Base-by-base conservation (phyloP, 1,140 invertebrate genomes). In the Panonychus citri region DNA sequence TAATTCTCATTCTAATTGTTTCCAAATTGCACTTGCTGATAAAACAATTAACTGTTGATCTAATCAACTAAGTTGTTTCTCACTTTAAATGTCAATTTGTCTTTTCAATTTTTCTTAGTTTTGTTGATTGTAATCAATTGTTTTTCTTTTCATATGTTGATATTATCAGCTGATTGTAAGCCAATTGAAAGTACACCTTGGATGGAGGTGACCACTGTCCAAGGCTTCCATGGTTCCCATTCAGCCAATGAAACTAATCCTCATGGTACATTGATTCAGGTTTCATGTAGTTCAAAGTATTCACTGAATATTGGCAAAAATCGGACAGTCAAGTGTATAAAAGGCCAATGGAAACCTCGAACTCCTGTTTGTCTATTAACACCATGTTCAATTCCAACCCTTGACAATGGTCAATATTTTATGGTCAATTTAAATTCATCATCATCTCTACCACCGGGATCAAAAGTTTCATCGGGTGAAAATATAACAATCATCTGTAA, bases 271-370 rank as follows among this genome's bases (percentile, higher is more conserved):
- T 74, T 81, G 52, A 74, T 83, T 0, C 73, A 76, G 62, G 74
- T 83, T 13, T 77, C 77, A 8, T 86, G 83, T 66, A 76, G 76
- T 1, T 76, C 78, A 56, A 82, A 82, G 1, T 84, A 82, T 63
- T 76, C 76, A 7, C 67, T 81, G 0, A 84, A 82, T 65, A 72
- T 84, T 39, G 77, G 77, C 3, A 67, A 70, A 37, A 85, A 86
- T 64, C 72, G 76, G 21, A 85, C 83, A 1, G 81, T 79, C 0
- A 79, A 79, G 62, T 86, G 83, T 66, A 77, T 80, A 1, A 68
- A 79, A 50, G 83, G 83, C 1, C 73, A 75, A 62, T 88, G 84
- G 84, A 83, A 81, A 40, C 26, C 17, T 13, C 53, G 13, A 1
- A 3, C 10, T 17, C 19, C 43, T 30, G 5, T 10, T 15, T 56